phyloP scores from a whole-genome alignment of 2,113 vertebrate genomes.

The Nothoprocta pentlandii region DNA sequence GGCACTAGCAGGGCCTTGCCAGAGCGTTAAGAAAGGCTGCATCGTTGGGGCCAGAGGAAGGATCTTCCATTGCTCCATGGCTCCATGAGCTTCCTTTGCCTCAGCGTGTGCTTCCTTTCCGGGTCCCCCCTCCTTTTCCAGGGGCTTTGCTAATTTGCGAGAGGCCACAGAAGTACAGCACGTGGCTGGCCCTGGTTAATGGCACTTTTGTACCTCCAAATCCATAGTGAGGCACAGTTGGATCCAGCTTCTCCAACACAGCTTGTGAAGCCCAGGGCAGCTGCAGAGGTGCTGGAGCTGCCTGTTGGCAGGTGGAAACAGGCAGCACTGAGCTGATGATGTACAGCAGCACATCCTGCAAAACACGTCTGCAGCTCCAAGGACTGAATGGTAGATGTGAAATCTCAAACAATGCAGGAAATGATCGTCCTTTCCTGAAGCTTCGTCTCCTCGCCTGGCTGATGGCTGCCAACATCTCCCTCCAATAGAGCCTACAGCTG shows the following conservation, averaged over 20 bases:
- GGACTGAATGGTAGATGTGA: rapidly evolving
- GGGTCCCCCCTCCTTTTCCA: neutral
- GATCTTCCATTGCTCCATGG: neutral
- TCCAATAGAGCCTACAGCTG: neutral
- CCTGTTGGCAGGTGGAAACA: neutral
- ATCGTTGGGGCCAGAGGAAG: neutral
- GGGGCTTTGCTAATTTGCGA: neutral
- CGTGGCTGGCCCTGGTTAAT: neutral
- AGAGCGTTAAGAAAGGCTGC: too few species aligned
- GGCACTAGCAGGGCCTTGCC: neutral
- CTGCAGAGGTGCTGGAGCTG: neutral
- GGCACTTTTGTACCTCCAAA: neutral
- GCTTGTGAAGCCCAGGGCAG: neutral
- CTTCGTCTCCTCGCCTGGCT: neutral
- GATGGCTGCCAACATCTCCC: rapidly evolving
- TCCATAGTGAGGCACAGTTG: neutral
- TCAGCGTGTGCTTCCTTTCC: neutral
- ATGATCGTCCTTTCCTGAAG: neutral
- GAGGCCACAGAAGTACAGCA: neutral
- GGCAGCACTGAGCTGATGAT: neutral
- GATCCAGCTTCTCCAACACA: rapidly evolving
- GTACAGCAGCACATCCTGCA: neutral
- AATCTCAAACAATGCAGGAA: neutral
- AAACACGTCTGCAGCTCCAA: neutral
- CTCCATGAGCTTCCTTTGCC: neutral